A percentile compares a stretch with the other conserved stretches of the same genome.
These are phyloP conservation scores for Ptilodon capucinus DNA, from an alignment of 2,888 invertebrate species.

Conservation along the genomic window DNA sequence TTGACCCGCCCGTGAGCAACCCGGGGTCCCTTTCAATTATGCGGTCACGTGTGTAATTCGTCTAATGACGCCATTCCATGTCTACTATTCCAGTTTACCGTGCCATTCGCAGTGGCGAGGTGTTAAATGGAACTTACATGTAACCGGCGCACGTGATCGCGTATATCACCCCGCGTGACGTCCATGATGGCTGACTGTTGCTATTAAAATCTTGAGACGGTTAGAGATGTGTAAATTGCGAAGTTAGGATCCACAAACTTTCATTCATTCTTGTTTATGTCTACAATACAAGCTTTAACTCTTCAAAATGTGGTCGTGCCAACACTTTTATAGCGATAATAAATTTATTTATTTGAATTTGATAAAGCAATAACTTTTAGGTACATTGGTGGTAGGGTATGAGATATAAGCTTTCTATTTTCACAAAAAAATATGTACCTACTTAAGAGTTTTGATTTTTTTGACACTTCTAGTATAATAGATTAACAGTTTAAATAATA, in stretches of 20 bases:
- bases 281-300: no score
- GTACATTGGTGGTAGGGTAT: no score
- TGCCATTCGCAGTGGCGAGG: conserved; percentile 51
- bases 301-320: no score
- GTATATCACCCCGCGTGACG: conserved; percentile 1
- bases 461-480: no score
- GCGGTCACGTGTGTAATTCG: conserved; percentile 57
- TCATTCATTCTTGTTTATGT: no score
- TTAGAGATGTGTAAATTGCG: neutral
- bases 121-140: conserved; percentile 73
- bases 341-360: no score
- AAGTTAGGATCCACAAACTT: neutral
- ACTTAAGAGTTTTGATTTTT: no score
- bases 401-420: no score
- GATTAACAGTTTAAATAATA: no score
- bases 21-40: conserved; percentile 48
- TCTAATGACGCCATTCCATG: conserved; percentile 63
- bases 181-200: conserved; percentile 15
- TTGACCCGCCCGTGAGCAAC: conserved; percentile 33
- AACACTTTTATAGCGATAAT: no score
- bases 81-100: conserved; percentile 54
- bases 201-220: conserved; percentile 22
- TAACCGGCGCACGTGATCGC: conserved; percentile 47
- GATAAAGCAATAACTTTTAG: no score
- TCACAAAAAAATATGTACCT: no score